Evolutionary conservation across 2,888 invertebrate species (phyloP).

Genomic region (Tuta absoluta): DNA sequence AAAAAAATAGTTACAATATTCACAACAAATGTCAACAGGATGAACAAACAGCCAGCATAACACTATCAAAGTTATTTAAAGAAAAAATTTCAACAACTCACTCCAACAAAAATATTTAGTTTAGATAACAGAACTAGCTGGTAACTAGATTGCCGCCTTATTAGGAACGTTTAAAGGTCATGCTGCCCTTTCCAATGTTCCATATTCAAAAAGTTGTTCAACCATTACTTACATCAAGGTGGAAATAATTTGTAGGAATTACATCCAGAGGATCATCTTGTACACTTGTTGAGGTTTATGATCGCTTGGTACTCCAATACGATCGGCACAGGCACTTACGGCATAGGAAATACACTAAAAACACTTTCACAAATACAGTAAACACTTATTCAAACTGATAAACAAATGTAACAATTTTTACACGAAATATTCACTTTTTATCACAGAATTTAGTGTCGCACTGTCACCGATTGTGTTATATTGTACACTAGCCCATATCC

Average conservation of each 20-base stretch:
- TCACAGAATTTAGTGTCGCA: constrained; percentile 61
- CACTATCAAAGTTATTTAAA: neutral
- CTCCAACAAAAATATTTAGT: constrained; percentile 19
- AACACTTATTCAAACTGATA: constrained; percentile 51
- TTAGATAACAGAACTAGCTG: constrained; percentile 12
- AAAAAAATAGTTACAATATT: neutral
- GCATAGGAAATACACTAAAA: constrained; percentile 27
- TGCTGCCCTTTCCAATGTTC: constrained; percentile 14
- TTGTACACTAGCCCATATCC: constrained; percentile 75
- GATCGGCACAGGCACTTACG: constrained; percentile 28
- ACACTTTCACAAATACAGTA: constrained; percentile 46
- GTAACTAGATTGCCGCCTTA: constrained; percentile 15
- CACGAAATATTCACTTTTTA: constrained; percentile 37
- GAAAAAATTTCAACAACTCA: constrained; percentile 14
- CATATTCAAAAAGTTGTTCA: neutral
- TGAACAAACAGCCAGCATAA: neutral
- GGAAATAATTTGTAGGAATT: neutral
- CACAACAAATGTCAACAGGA: neutral
- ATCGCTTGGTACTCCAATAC: constrained; percentile 21
- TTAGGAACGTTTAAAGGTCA: constrained; percentile 20
- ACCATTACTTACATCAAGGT: constrained; percentile 23
- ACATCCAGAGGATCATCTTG: neutral
- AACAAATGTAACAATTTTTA: constrained; percentile 61
- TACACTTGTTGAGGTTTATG: constrained; percentile 13
- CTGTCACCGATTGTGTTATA: constrained; percentile 45